Evolutionary conservation across 2,888 invertebrate genomes (phyloP), one percentile per base, ranked within the genome.

Genomic region (Camponotus fellah): DNA sequence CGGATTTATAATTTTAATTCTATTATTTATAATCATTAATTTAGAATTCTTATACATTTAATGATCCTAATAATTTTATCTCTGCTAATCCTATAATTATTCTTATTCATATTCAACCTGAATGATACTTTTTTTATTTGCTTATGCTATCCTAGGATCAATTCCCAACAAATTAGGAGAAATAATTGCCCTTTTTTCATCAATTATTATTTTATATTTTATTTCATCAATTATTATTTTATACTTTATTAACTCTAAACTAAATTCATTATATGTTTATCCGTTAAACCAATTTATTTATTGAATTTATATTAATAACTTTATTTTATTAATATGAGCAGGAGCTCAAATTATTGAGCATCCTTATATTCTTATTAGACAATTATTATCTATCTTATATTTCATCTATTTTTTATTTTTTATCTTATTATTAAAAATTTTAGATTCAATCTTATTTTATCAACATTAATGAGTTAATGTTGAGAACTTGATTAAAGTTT

Each of bases 261-360:
- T 75, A 66, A 82, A 76, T 62, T 76, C 64, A 2, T 0, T 17
- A 14, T 6, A 0, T 96, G 96, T 96, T 96, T 95, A 96, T 46
- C 66, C 96, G 0, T 86, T 96, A 64, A 96, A 96, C 92, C 96
- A 96, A 96, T 1, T 26, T 26, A 26, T 1, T 26, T 26, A 26
- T 26, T 26, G 26, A 26, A 26, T 26, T 26, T 26, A 92, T 95
- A 72, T 96, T 75, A 89, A 91, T 21, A 96, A 95, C 89, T 95
- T 96, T 92, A 95, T 97, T 87, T 89, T 97, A 93, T 93, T 97
- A 95, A 97, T 97, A 10, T 97, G 97, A 96, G 96, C 97, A 95
- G 97, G 97, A 87, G 96, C 96, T 0, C 96, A 96, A 75, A 96
- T 97, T 4, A 96, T 97, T 4, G 97, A 97, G 96, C 93, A 95